Evolutionary conservation across 1,140 invertebrate species (phyloP), one percentile per base, ranked within the genome.

Genomic region (Saccostrea cuccullata): DNA sequence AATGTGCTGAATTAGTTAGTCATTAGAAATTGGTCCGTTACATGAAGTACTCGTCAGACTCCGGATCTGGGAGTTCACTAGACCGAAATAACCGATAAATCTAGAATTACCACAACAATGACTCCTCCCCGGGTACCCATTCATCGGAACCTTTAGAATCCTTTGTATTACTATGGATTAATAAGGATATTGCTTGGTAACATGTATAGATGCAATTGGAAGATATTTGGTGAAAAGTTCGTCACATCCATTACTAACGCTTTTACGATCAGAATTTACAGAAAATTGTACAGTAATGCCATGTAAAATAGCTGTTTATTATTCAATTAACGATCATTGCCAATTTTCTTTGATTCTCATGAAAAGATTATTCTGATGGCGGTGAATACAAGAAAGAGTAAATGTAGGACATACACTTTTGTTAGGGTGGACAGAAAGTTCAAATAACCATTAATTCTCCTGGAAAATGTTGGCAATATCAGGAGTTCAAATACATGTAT

Each of bases 281-380:
- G 23, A 77, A 77, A 77, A 77, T 26, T 77, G 70, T 77, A 30
- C 70, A 36, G 26, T 77, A 30, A 77, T 36, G 26, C 15, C 70
- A 77, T 26, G 70, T 77, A 77, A 77, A 77, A 77, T 77, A 26
- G 13, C 70, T 77, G 70, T 36, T 77, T 77, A 77, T 77, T 77
- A 77, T 77, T 77, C 70, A 17, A 30, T 30, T 77, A 77, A 77
- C 26, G 23, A 26, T 40, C 26, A 6, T 26, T 26, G 26, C 30
- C 26, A 15, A 26, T 77, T 77, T 77, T 77, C 70, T 36, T 11
- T 11, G 12, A 40, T 77, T 30, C 30, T 77, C 70, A 77, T 77
- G 70, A 77, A 77, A 40, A 77, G 70, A 77, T 77, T 77, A 77
- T 30, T 77, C 26, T 26, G 70, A 77, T 77, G 70, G 26, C 13